Base-by-base conservation (phyloP, 2,113 vertebrate genomes). In the Sinocyclocheilus anshuiensis region DNA sequence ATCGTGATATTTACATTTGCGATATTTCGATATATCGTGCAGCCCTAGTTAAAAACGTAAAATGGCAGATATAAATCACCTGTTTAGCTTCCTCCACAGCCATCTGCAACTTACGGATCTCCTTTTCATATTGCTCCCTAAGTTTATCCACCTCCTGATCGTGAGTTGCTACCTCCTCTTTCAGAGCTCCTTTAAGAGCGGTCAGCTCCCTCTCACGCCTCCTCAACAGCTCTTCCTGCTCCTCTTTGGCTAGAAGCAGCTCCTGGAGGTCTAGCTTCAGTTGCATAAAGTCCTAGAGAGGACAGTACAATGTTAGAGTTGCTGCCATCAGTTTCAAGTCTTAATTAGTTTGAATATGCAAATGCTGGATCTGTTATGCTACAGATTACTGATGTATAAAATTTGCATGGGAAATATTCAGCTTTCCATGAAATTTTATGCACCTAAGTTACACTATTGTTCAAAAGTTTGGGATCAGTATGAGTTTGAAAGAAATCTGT, bases 131-230 rank as follows among this genome's bases (percentile, higher is more conserved):
- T 61, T 98, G 96, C 53, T 97, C 98, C 93, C 93, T 97, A 82
- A 99, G 96, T 89, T 94, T 96, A 92, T 99, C 98, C 92, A 98
- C 94, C 90, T 99, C 98, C 90, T 93, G 95, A 88, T 99, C 98
- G 0, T 99, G 98, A 88, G 93, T 95, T 4, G 97, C 95, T 20
- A 99, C 98, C 90, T 99, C 98, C 82, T 98, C 98, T 90, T 99
- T 99, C 84, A 99, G 89, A 20, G 97, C 98, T 67, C 98, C 98
- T 90, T 98, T 98, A 11, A 48, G 45, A 48, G 45, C 45, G 3
- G 45, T 48, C 45, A 99, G 95, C 69, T 99, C 97, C 1, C 98
- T 92, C 89, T 99, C 98, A 8, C 97, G 94, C 86, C 95, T 96
- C 89, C 94, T 95, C 92, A 99, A 89, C 87, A 97, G 76, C 24